Conservation (phyloP, 2,888 invertebrate genomes). For the Spisula solida region DNA sequence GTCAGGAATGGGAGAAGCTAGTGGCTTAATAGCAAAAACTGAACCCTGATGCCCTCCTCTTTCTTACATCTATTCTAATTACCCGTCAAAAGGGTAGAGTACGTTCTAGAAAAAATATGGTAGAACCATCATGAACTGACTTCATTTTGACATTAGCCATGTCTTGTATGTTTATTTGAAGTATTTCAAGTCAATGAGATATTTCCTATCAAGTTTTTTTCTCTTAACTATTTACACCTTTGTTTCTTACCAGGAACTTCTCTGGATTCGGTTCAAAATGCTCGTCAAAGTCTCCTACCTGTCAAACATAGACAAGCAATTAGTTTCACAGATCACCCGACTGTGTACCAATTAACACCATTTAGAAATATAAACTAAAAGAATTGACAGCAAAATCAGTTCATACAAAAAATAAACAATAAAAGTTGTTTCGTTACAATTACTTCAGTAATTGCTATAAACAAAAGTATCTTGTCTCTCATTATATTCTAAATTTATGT, state of each 20-base stretch:
- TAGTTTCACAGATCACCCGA: conserved; percentile 38
- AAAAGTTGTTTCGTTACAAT: not conserved
- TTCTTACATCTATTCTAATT: conserved; percentile 40
- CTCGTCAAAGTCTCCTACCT: conserved; percentile 29
- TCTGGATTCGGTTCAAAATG: conserved; percentile 50
- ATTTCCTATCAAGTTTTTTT: conserved; percentile 29
- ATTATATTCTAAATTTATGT: too few relatives aligned
- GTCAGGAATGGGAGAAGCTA: not conserved
- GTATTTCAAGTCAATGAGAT: conserved; percentile 12
- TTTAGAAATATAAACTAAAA: not conserved
- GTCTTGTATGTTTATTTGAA: conserved; percentile 39
- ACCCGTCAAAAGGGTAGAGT: conserved; percentile 28
- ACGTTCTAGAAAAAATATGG: conserved; percentile 34
- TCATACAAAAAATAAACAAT: conserved; percentile 7
- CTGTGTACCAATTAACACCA: not conserved
- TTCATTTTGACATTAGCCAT: conserved; percentile 48
- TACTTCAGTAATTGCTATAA: not conserved
- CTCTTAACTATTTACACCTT: conserved; percentile 47
- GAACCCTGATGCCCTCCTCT: not conserved
- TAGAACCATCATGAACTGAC: conserved; percentile 38
- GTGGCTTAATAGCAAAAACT: not conserved
- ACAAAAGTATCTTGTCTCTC: not conserved
- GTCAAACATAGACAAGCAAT: conserved; percentile 44
- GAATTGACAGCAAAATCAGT: not conserved
- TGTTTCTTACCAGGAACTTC: conserved; percentile 2